Base-by-base conservation (phyloP, 2,888 invertebrate genomes). In the Drosophila antonietae region DNA sequence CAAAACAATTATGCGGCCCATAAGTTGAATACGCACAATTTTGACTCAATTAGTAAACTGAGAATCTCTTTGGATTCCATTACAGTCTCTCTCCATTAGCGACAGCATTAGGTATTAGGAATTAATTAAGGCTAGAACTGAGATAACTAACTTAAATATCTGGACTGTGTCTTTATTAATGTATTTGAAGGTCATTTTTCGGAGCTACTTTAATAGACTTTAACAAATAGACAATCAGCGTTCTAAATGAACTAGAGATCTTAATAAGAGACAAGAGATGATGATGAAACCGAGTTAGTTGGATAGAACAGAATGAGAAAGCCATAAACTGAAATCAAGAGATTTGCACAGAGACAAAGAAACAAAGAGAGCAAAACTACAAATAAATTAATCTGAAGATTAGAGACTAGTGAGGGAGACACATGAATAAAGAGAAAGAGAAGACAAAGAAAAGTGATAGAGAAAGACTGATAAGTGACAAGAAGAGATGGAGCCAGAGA, bases 11-110 rank as follows among this genome's bases (percentile, higher is more conserved):
- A 62, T 68, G 68, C 44, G 49, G 43, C 47, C 28, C 49, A 41
- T 46, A 28, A 15, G 23, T 18, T 41, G 28, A 1, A 8, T 15
- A 28, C 47, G 28, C 53, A 66, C 46, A 52, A 66, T 35, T 68
- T 58, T 49, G 68, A 73, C 80, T 72, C 73, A 80, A 83, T 84
- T 84, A 82, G 18, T 18, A 18, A 33, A 66, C 52, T 65, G 56
- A 35, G 33, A 33, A 59, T 57, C 2, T 37, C 31, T 12, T 56
- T 47, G 49, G 59, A 53, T 14, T 18, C n/a, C 20, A 51, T 67
- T 39, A 56, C 6, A 55, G 39, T 3, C 14, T 53, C 14, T 53
- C 35, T 10, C 3, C 23, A 62, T 53, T 44, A 44, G 44, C 23
- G 14, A 43, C 53, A 28, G 3, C 18, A 35, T 10, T 35, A 7